Evolutionary conservation across 2,888 invertebrate genomes (phyloP).

Genomic region (Entomobrya multifasciata): DNA sequence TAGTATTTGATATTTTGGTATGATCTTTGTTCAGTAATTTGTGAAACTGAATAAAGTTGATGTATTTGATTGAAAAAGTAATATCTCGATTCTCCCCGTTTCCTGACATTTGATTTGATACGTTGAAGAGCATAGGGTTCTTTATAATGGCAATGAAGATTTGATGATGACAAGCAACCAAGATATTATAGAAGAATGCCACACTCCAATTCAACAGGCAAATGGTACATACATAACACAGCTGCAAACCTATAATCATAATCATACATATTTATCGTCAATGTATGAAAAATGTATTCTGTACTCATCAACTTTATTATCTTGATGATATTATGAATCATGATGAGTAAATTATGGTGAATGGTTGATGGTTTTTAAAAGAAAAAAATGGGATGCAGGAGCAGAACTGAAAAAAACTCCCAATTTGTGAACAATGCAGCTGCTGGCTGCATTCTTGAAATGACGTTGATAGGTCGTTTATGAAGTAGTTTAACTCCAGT

Average conservation of each 20-base stretch:
- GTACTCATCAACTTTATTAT: not conserved
- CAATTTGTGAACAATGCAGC: not conserved
- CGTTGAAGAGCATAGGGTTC: no score
- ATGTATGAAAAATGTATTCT: conserved; percentile 2
- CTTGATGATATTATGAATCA: not conserved
- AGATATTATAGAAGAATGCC: not conserved
- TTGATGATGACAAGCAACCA: not conserved
- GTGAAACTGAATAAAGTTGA: no score
- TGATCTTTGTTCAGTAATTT: no score
- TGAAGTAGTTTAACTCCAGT: conserved; percentile 62
- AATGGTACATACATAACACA: conserved; percentile 21
- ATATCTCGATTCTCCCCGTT: no score
- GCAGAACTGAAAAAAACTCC: not conserved
- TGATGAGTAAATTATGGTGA: conserved; percentile 59
- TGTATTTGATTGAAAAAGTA: no score
- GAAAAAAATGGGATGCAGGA: not conserved
- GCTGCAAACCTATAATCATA: not conserved
- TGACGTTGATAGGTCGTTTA: conserved; percentile 39
- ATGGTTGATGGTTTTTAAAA: no score
- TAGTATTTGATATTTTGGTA: no score
- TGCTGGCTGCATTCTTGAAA: not conserved
- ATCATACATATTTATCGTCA: not conserved
- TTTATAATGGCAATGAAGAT: no score
- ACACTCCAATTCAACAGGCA: conserved; percentile 36
- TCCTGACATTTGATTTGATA: no score